Evolutionary conservation across 2,113 vertebrate genomes (phyloP).

Genomic region (Centropus unirufus): DNA sequence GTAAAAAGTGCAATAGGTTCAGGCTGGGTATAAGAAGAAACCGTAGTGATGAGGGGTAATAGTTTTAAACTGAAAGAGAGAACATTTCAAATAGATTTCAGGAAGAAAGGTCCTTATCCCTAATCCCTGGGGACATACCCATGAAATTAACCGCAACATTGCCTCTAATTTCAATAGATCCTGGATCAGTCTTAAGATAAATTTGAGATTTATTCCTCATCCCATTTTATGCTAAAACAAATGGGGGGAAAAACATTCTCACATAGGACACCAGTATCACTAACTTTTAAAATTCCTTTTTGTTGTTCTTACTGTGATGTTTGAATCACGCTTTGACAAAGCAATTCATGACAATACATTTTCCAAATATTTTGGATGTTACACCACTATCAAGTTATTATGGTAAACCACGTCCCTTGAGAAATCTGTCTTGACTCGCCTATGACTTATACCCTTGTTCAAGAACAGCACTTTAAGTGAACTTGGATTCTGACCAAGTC

Average conservation of each 20-base stretch:
- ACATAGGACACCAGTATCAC: not conserved
- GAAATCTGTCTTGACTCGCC: not conserved
- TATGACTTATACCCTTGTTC: not conserved
- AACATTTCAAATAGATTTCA: no score
- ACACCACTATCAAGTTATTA: not conserved
- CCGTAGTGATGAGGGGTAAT: no score
- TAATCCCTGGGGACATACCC: not conserved
- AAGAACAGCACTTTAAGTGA: not conserved
- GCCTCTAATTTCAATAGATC: not conserved
- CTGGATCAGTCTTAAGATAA: not conserved
- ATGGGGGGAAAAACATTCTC: not conserved
- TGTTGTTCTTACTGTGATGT: not conserved
- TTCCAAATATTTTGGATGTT: conserved; percentile 1
- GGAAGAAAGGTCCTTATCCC: not conserved
- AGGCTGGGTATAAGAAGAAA: not conserved
- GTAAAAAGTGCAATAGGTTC: not conserved
- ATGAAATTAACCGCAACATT: not conserved
- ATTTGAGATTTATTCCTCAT: not conserved
- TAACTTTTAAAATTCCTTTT: not conserved
- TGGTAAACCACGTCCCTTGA: conserved; percentile 4
- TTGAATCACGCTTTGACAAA: not conserved
- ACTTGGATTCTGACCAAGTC: not conserved
- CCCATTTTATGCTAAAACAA: not conserved
- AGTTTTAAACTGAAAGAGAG: no score
- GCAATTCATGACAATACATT: not conserved